Evolutionary conservation across 2,113 vertebrate species (phyloP), one percentile per base, ranked within the genome.

Genomic region (Tyto alba): DNA sequence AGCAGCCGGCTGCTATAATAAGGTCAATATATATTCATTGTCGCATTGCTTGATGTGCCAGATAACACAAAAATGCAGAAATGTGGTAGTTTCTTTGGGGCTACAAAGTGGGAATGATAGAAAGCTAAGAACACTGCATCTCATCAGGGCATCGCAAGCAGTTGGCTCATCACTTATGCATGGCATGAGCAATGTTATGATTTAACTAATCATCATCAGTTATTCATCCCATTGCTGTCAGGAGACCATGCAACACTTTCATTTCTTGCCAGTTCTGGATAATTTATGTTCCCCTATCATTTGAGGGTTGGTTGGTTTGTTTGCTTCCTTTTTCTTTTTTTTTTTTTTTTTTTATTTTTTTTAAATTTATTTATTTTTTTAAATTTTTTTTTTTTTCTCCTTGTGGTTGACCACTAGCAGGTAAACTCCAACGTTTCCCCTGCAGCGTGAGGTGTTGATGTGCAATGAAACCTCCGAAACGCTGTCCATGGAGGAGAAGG

Each of bases 21-120:
- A 98, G 98, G 98, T 99, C 98, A 98, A 98, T 98, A 98, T 98
- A 98, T 98, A 98, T 98, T 98, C 98, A 98, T 96, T 97, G 98
- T 98, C 96, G 97, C 98, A 89, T 98, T 86, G 96, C 97, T 98
- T 97, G 98, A 98, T 98, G 98, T 97, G 97, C 97, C 97, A 98
- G 98, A 97, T 97, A 97, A 94, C 96, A 66, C 92, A 96, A 94
- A 88, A 95, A 96, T 94, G 97, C 94, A 93, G 97, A 80, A 53
- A 91, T 12, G 94, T 75, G 88, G 96, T 94, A 90, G 92, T 97
- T 97, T 95, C 96, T 97, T 97, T 34, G 59, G 96, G 83, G 97
- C 94, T 92, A 92, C 94, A 77, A 76, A 93, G 93, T 8, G 93
- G 97, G 96, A 88, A 84, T 26, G 88, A 92, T 83, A 89, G 85